Evolutionary conservation across 2,888 invertebrate genomes (phyloP), one percentile per base, ranked within the genome.

Genomic region (Archips xylosteana): DNA sequence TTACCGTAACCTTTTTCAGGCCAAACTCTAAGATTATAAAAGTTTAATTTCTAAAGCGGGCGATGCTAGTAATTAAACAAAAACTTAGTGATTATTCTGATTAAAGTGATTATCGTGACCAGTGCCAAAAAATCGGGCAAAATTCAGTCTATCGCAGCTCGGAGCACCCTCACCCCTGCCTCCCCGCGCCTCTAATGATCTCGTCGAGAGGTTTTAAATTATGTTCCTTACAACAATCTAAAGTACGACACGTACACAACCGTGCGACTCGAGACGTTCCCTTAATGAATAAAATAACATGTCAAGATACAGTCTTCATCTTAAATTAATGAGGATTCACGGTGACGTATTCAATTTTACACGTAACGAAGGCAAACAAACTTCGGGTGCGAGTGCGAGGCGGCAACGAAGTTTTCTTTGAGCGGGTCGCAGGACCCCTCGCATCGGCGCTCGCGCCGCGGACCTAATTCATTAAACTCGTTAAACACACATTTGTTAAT

Each of bases 281-380:
- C 85, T 88, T 92, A 92, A 92, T 93, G 92, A 94, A 92, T 94
- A 92, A 93, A 94, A 94, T 94, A 93, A 92, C 92, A 92, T 88
- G 90, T 91, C 90, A 89, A 92, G 92, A 90, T 90, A 91, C 90
- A 87, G 90, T 86, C 89, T 90, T 88, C 93, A 89, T 93, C 90
- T 90, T 91, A 92, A 92, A 93, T 93, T 94, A 94, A 93, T 92
- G 92, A 92, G 91, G 89, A 90, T 89, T 87, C 91, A 87, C 86
- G 81, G 86, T 84, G 85, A 88, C 88, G 89, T 93, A 91, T 92
- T 90, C 91, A 91, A 92, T 92, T 91, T 92, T 91, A 91, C 89
- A 91, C 89, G 89, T 89, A 89, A 90, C 87, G 89, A 90, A 88
- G 86, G 87, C 87, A 89, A 90, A 91, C 89, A 90, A 92, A 92